These are phyloP conservation scores for Ectropis grisescens DNA, from an alignment of 1,140 invertebrate genomes.

Conservation along the genomic window DNA sequence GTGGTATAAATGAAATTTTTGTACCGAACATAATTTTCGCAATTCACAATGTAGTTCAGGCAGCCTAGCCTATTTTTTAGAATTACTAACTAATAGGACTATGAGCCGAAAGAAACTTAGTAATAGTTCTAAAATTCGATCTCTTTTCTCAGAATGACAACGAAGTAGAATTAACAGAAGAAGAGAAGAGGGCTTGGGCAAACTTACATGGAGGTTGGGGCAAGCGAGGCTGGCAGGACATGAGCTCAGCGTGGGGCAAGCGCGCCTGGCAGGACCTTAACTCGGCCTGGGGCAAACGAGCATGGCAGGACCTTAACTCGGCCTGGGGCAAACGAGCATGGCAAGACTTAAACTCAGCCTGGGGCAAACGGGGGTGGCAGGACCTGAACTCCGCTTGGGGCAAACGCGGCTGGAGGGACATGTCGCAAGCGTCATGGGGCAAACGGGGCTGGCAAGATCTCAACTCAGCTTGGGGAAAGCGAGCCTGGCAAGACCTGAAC, in stretches of 20 bases:
- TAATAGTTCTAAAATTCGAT: too few species aligned
- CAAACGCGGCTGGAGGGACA: slow-evolving; percentile 72
- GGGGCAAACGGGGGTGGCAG: slow-evolving; percentile 74
- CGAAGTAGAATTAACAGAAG: slow-evolving; percentile 48
- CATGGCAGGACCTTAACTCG: slow-evolving; percentile 74
- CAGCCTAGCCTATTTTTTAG: too few species aligned
- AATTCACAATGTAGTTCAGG: too few species aligned
- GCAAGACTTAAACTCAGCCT: slow-evolving; percentile 73
- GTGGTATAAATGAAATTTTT: too few species aligned
- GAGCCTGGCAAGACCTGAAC: slow-evolving; percentile 72
- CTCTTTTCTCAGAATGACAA: slow-evolving; percentile 30
- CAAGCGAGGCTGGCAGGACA: slow-evolving; percentile 58
- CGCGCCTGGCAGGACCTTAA: slow-evolving; percentile 74
- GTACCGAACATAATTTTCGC: too few species aligned
- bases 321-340: slow-evolving; percentile 76
- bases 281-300: slow-evolving; percentile 74
- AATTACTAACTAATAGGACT: too few species aligned
- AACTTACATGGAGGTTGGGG: slow-evolving; percentile 67
- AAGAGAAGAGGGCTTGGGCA: slow-evolving; percentile 48
- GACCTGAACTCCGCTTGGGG: slow-evolving; percentile 74
- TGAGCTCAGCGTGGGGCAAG: slow-evolving; percentile 71
- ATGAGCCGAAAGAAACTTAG: too few species aligned
- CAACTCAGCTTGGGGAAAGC: slow-evolving; percentile 73
- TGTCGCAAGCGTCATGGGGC: slow-evolving; percentile 67
- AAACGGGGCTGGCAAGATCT: slow-evolving; percentile 73